Conservation (phyloP, 2,888 invertebrate species). For the Synanthedon myopaeformis region DNA sequence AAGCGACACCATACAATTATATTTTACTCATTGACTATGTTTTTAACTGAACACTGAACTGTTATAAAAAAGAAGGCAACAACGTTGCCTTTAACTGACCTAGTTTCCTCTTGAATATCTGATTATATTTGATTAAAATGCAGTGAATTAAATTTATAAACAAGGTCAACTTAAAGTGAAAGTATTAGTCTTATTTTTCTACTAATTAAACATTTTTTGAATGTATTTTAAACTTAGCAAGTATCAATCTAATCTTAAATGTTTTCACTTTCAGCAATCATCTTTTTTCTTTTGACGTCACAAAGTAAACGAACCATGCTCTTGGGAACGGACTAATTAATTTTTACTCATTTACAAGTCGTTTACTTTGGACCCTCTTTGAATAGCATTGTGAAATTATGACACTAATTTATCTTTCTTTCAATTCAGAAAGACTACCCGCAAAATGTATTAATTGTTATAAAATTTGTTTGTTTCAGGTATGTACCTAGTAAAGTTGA, state of each 20-base stretch:
- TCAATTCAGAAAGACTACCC: constrained; percentile 14
- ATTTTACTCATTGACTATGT: too few species aligned
- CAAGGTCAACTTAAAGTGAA: too few species aligned
- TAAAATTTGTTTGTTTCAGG: constrained; percentile 10
- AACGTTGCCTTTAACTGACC: too few species aligned
- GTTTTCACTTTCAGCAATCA: constrained; percentile 32
- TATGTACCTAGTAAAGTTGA: constrained; percentile 4
- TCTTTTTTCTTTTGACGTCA: constrained; percentile 29
- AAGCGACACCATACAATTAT: too few species aligned
- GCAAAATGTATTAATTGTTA: constrained; percentile 4
- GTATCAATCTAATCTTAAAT: constrained; percentile 29
- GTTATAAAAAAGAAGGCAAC: too few species aligned
- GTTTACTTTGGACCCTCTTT: constrained; percentile 16
- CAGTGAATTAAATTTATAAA: too few species aligned
- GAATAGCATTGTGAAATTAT: constrained; percentile 22
- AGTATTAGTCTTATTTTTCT: too few species aligned
- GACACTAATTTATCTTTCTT: constrained; percentile 9
- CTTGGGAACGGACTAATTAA: constrained; percentile 42
- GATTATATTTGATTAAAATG: too few species aligned
- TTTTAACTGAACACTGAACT: too few species aligned
- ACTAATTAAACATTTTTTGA: too few species aligned
- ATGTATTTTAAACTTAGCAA: constrained; percentile 9
- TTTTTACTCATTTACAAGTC: constrained; percentile 51
- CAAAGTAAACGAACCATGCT: constrained; percentile 21
- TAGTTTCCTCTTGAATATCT: too few species aligned